phyloP scores from a whole-genome alignment of 2,113 vertebrate species.

The Pseudopipra pipra region DNA sequence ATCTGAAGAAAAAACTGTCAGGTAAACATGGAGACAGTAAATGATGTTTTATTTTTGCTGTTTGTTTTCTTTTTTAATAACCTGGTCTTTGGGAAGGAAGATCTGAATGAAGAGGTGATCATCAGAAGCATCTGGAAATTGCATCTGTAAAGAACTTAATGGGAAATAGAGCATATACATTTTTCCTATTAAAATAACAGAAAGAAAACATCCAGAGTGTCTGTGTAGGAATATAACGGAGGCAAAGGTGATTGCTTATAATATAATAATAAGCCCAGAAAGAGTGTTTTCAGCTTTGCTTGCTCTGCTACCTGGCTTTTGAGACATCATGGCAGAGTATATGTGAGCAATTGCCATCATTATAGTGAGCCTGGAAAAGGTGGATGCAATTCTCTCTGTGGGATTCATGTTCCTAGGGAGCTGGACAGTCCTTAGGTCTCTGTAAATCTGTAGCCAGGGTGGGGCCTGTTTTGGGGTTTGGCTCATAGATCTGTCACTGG shows the following conservation, averaged over 20 bases:
- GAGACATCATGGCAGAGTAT: neutral
- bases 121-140: neutral
- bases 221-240: neutral
- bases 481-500: neutral
- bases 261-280: neutral
- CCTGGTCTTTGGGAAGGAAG: neutral
- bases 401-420: neutral
- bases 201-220: neutral
- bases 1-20: neutral
- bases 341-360: neutral
- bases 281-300: neutral
- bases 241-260: neutral
- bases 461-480: neutral
- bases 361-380: neutral
- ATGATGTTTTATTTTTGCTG: neutral
- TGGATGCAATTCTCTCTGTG: neutral
- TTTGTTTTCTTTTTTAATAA: neutral
- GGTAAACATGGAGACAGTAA: neutral
- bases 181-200: constrained; percentile 6
- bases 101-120: neutral
- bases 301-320: neutral
- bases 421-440: neutral
- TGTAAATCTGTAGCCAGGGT: neutral
- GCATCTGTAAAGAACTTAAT: neutral
- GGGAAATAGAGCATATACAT: neutral